These are phyloP conservation scores for Ophioninae sp. DNA, from an alignment of 2,888 invertebrate species.

Conservation along the genomic window DNA sequence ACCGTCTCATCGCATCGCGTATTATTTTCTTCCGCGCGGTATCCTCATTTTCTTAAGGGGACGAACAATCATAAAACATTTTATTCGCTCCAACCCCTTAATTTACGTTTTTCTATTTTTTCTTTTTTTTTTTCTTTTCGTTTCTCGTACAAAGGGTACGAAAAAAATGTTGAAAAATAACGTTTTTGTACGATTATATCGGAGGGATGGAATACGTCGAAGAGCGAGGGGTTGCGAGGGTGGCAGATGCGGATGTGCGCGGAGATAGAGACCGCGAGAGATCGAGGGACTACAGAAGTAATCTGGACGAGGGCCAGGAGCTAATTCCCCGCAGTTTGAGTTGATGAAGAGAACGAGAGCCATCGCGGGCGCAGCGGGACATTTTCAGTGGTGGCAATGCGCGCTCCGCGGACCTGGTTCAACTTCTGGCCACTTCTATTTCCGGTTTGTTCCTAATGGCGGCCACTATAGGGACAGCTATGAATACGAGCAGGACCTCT, in stretches of 20 bases:
- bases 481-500: constrained; percentile 34
- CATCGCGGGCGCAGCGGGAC: constrained; percentile 60
- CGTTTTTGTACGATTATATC: constrained; percentile 33
- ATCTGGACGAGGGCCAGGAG: constrained; percentile 76
- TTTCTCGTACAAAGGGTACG: too few species aligned
- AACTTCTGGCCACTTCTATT: constrained; percentile 76
- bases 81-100: neutral
- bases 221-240: constrained; percentile 47
- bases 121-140: too few species aligned
- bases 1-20: neutral
- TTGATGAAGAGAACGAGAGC: constrained; percentile 76
- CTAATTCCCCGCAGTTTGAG: constrained; percentile 76
- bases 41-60: neutral
- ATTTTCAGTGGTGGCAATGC: constrained; percentile 36
- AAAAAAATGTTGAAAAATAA: constrained; percentile 10
- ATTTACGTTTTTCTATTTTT: neutral
- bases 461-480: constrained; percentile 57
- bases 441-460: constrained; percentile 74
- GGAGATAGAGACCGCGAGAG: constrained; percentile 47
- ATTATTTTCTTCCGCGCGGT: neutral
- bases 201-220: constrained; percentile 14
- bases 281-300: constrained; percentile 70
- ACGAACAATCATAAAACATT: too few species aligned
- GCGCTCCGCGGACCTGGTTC: constrained; percentile 71
- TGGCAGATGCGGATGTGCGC: constrained; percentile 58